A percentile compares a stretch with the other conserved stretches of the same genome.
These are phyloP conservation scores for Pitangus sulphuratus DNA, from an alignment of 2,797 vertebrate genomes.

Conservation along the genomic window DNA sequence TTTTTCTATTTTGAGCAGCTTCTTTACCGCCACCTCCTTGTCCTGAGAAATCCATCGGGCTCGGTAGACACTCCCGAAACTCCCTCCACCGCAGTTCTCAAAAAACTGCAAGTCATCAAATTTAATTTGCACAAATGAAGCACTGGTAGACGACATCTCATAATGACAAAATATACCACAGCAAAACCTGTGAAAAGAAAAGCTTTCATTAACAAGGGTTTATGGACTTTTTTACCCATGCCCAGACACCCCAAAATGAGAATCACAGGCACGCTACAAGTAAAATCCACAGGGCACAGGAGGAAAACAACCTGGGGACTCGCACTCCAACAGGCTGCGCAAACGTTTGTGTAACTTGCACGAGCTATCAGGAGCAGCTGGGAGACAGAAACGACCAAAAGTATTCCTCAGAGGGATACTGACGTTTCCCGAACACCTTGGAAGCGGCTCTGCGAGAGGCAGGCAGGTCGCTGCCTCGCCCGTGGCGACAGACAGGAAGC, in stretches of 20 bases:
- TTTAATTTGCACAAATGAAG: slow-evolving; percentile 96
- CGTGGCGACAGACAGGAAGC: slow-evolving; percentile 34
- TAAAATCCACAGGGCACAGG: background rate
- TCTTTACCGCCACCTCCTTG: slow-evolving; percentile 99
- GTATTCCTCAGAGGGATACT: background rate
- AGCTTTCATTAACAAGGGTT: slow-evolving; percentile 5
- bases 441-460: slow-evolving; percentile 25
- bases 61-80: slow-evolving; percentile 97
- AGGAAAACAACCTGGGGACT: background rate
- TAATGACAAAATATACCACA: slow-evolving; percentile 85
- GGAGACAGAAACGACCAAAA: slow-evolving; percentile 30
- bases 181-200: slow-evolving; percentile 79
- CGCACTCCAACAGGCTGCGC: background rate
- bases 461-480: slow-evolving; percentile 38
- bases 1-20: slow-evolving; percentile 98
- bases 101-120: slow-evolving; percentile 97
- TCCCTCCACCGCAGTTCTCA: slow-evolving; percentile 98
- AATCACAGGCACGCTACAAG: background rate
- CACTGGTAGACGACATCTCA: slow-evolving; percentile 94
- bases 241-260: background rate
- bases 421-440: background rate
- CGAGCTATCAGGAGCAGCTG: slow-evolving; percentile 17
- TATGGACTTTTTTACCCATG: background rate
- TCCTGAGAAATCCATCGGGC: slow-evolving; percentile 97
- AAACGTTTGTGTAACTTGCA: slow-evolving; percentile 1